Conservation (phyloP, 1,140 invertebrate genomes). For the Penaeus chinensis region DNA sequence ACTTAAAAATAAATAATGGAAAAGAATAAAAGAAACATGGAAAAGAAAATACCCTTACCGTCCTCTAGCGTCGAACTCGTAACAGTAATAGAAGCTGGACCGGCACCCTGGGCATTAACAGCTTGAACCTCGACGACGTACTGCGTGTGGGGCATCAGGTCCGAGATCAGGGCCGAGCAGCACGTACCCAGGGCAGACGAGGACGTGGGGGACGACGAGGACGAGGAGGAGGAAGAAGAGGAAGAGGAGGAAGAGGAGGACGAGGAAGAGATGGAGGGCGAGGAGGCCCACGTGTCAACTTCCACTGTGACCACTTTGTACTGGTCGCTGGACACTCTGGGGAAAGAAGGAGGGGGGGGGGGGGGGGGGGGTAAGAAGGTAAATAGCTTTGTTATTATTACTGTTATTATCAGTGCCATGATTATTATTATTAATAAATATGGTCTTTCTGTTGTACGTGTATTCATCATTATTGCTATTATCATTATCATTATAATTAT, state of each 20-base stretch:
- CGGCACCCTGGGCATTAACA: slow-evolving; percentile 70
- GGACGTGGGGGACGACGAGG: slow-evolving; percentile 23
- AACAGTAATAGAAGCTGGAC: slow-evolving; percentile 67
- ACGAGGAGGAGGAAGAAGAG: slow-evolving; percentile 14
- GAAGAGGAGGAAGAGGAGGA: slow-evolving; percentile 10
- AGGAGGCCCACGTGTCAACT: slow-evolving; percentile 35
- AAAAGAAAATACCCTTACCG: slow-evolving; percentile 65
- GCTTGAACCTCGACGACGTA: slow-evolving; percentile 71
- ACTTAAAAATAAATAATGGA: too few relatives aligned
- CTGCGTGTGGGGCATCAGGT: slow-evolving; percentile 49
- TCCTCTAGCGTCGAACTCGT: slow-evolving; percentile 69
- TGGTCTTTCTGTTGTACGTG: too few relatives aligned
- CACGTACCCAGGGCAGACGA: slow-evolving; percentile 1
- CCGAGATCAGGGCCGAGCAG: slow-evolving; percentile 43
- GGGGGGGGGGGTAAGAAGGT: too few relatives aligned
- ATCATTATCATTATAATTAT: too few relatives aligned
- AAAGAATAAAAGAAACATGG: too few relatives aligned
- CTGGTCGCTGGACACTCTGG: slow-evolving; percentile 42
- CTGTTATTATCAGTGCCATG: neutral
- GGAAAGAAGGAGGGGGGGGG: neutral
- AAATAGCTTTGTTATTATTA: neutral
- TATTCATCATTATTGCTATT: too few relatives aligned
- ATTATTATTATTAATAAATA: neutral
- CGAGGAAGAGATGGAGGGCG: slow-evolving; percentile 8
- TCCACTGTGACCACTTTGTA: slow-evolving; percentile 51